Percentiles rank a stretch among this genome's conserved stretches.
These are phyloP conservation scores for Mobula birostris DNA, from an alignment of 2,113 vertebrate genomes.

Conservation along the genomic window DNA sequence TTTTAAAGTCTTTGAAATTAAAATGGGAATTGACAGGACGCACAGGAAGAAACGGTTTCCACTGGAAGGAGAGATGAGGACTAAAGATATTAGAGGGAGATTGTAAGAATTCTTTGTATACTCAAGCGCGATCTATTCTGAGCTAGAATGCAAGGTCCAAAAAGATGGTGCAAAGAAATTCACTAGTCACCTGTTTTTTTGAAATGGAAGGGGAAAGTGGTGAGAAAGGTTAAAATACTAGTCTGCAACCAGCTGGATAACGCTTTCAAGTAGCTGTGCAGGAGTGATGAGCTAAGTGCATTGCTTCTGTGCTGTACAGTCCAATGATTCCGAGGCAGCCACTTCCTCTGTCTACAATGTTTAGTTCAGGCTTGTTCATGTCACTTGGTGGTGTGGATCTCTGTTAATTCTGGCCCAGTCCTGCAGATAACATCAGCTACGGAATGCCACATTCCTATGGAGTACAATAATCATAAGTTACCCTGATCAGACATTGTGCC, in stretches of 20 bases:
- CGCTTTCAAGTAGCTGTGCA: background rate
- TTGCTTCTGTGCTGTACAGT: background rate
- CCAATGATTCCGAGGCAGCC: too few species aligned
- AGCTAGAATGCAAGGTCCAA: background rate
- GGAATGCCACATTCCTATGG: conserved; percentile 3
- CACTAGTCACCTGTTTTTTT: background rate
- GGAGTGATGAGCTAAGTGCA: background rate
- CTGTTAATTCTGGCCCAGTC: background rate
- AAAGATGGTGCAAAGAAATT: background rate
- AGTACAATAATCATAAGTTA: background rate
- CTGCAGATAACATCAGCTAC: background rate
- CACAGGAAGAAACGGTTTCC: background rate
- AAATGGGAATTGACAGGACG: background rate
- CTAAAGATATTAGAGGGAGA: background rate
- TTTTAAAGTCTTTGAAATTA: background rate
- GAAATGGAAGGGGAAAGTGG: background rate
- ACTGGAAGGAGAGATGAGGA: too few species aligned
- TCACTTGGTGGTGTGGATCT: background rate
- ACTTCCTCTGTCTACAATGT: background rate
- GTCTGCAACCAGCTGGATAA: background rate
- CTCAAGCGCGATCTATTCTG: background rate
- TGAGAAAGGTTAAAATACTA: too few species aligned
- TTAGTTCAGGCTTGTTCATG: background rate
- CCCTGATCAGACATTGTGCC: background rate
- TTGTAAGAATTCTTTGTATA: background rate